Conservation (phyloP, 2,113 vertebrate species). For the Neofelis nebulosa region DNA sequence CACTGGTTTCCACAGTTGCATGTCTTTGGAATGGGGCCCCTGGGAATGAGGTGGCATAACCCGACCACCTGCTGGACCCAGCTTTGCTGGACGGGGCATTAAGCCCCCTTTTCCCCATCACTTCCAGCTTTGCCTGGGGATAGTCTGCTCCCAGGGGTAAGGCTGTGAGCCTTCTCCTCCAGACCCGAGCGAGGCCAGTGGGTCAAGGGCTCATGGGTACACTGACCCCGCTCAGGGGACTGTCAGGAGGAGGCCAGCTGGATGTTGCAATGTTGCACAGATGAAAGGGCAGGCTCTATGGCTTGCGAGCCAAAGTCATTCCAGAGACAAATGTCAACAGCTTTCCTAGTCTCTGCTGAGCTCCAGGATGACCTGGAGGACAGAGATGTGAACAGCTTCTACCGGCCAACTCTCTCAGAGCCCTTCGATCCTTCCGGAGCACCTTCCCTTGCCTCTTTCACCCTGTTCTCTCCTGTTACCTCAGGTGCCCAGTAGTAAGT, state of each 20-base stretch:
- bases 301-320: background rate
- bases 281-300: background rate
- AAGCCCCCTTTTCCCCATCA: background rate
- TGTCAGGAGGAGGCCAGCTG: background rate
- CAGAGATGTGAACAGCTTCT: background rate
- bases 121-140: background rate
- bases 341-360: background rate
- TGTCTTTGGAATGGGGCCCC: constrained; percentile 14
- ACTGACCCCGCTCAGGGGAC: background rate
- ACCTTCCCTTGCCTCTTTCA: background rate
- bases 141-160: background rate
- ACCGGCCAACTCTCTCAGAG: background rate
- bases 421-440: background rate
- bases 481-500: background rate
- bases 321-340: constrained; percentile 2
- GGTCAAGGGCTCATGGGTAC: constrained; percentile 16
- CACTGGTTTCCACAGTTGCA: background rate
- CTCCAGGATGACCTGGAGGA: background rate
- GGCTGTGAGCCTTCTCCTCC: background rate
- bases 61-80: background rate
- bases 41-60: background rate
- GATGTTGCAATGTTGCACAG: constrained; percentile 45
- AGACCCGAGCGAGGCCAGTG: background rate
- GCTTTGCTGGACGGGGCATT: background rate
- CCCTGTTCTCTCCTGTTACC: background rate